Base-by-base conservation (phyloP, 2,797 vertebrate genomes). In the Oryzias sinensis region DNA sequence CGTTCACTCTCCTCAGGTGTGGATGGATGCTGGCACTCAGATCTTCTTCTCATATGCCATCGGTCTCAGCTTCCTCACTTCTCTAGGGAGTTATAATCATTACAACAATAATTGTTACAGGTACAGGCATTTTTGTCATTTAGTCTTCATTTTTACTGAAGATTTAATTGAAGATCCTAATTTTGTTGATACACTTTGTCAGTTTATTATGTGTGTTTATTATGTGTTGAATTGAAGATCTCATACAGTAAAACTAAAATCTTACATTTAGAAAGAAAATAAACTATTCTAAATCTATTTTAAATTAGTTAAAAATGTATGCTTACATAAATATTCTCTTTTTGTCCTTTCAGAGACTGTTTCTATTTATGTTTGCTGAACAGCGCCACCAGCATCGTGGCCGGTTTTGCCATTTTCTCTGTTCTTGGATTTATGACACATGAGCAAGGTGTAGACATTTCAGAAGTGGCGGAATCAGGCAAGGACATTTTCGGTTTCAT, bases 21-120 rank as follows among this genome's bases (percentile, higher is more conserved):
- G 95, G 95, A 96, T 96, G 67, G 95, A 96, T 62, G 95, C 95
- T 49, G 95, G 94, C 14, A 95, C 94, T 24, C 95, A 97, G 86
- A 93, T 97, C 79, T 95, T 96, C 85, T 97, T 94, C 74, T 97
- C 95, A 4, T 87, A 96, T 60, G 94, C 94, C 29, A 91, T 95
- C 0, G 93, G 94, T n/a, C 92, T 96, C 75, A 93, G 95, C 0
- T 94, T 96, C 63, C 72, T 97, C 56, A 95, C 95, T 56, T 94
- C 95, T n/a, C 95, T 96, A 80, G 94, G 94, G 68, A 97, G 95
- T 83, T 97, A 96, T 83, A 96, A 96, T 74, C 89, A 92, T 46
- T 97, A 94, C 65, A 92, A 94, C 68, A 97, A 97, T 72, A 93
- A 97, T 74, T 97, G 95, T 77, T 97, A 96, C 85, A 93, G 88